Conservation (phyloP, 2,113 vertebrate genomes). For the Rutilus rutilus region DNA sequence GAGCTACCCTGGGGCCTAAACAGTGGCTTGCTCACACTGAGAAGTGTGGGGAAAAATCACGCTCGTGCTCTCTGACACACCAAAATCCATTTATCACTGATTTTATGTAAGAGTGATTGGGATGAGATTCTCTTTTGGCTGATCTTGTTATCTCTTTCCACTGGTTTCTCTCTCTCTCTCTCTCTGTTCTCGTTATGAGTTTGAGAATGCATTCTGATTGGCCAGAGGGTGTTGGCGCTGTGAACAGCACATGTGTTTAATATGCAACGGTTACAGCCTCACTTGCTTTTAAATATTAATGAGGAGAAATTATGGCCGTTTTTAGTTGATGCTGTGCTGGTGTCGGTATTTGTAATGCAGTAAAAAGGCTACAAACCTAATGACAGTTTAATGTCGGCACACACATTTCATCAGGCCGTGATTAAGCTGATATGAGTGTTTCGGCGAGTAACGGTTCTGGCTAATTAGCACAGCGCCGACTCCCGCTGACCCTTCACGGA, state of each 20-base stretch:
- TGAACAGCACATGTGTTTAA: slow-evolving; percentile 35
- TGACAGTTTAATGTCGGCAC: slow-evolving; percentile 19
- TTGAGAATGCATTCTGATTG: slow-evolving; percentile 31
- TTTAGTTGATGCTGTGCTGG: not conserved
- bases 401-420: slow-evolving; percentile 20
- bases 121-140: slow-evolving; percentile 24
- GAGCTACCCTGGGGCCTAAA: slow-evolving; percentile 27
- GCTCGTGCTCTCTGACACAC: slow-evolving; percentile 38
- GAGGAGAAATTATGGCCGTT: not conserved
- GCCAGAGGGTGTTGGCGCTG: slow-evolving; percentile 9
- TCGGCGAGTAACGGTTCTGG: slow-evolving; percentile 31
- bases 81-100: slow-evolving; percentile 4
- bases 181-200: not conserved
- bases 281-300: slow-evolving; percentile 42
- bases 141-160: not conserved
- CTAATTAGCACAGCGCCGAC: slow-evolving; percentile 41
- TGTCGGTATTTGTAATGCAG: slow-evolving; percentile 7
- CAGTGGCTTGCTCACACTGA: slow-evolving; percentile 16
- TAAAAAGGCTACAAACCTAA: slow-evolving; percentile 24
- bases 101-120: slow-evolving; percentile 2
- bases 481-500: slow-evolving; percentile 24
- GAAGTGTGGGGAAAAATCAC: not conserved
- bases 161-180: not conserved
- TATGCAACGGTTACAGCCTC: slow-evolving; percentile 31
- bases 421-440: slow-evolving; percentile 24